Evolutionary conservation across 2,888 invertebrate species (phyloP).

Genomic region (Drosophila formosana): DNA sequence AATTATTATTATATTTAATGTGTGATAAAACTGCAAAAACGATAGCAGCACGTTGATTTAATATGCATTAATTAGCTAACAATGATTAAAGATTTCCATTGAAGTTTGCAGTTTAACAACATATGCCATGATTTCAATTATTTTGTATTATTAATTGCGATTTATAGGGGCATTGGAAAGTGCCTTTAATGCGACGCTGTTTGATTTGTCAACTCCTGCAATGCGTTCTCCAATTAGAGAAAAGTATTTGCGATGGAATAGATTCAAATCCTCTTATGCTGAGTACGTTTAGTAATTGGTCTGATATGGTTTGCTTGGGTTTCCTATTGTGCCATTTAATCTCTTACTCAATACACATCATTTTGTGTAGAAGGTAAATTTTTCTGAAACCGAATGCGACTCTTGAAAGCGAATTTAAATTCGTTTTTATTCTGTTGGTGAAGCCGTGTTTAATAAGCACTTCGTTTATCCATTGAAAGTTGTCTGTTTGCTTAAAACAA

Average conservation of each 20-base stretch:
- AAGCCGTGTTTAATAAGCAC: conserved; percentile 11
- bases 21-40: not conserved
- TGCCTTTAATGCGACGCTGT: not conserved
- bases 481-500: conserved; percentile 24
- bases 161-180: not conserved
- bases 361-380: not conserved
- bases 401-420: not conserved
- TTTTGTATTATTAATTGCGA: not conserved
- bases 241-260: not conserved
- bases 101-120: not conserved
- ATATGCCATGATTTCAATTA: not conserved
- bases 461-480: conserved; percentile 9
- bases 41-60: conserved; percentile 13
- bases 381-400: not conserved
- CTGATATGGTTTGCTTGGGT: not conserved
- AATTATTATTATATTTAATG: conserved; percentile 14
- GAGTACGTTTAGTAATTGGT: conserved; percentile 2
- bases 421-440: conserved; percentile 1
- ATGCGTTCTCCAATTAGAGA: not conserved
- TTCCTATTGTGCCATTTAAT: not conserved
- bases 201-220: not conserved
- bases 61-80: conserved; percentile 27
- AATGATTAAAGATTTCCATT: conserved; percentile 5
- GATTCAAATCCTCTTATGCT: not conserved
- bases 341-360: not conserved